Conservation (phyloP, 2,797 vertebrate genomes). For the Pangasius krempfi region DNA sequence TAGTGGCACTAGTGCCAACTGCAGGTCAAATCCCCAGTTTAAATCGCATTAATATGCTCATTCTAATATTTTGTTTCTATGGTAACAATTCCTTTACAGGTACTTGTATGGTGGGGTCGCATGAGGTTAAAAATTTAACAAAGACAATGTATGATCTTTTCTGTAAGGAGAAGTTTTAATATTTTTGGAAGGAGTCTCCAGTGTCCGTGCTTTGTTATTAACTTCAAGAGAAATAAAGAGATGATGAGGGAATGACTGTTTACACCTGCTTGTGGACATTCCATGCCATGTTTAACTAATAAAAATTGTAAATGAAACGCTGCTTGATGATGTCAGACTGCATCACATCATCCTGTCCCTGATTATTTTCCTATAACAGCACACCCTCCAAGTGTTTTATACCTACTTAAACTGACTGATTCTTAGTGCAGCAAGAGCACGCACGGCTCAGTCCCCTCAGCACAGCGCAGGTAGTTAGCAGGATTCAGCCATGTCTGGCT, state of each 20-base stretch:
- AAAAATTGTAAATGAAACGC: background rate
- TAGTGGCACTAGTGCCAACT: too few species aligned
- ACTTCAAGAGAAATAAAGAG: background rate
- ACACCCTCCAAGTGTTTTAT: background rate
- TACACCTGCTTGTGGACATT: background rate
- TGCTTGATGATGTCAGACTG: background rate
- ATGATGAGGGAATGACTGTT: background rate
- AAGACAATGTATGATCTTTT: background rate
- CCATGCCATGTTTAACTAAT: background rate
- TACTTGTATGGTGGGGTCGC: background rate
- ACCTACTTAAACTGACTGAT: background rate
- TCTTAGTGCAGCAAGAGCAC: background rate
- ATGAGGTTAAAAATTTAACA: background rate
- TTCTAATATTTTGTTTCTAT: background rate
- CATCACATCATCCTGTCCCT: background rate
- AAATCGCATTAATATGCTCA: too few species aligned
- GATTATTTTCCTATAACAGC: background rate
- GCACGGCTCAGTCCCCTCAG: slow-evolving; percentile 11
- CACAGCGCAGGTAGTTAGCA: slow-evolving; percentile 35
- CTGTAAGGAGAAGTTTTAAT: background rate
- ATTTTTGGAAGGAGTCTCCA: background rate
- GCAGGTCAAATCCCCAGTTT: too few species aligned
- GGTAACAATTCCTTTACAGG: background rate
- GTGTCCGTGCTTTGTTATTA: background rate
- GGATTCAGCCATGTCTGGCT: slow-evolving; percentile 9